Evolutionary conservation across 2,888 invertebrate genomes (phyloP).

Genomic region (Bombylius major): DNA sequence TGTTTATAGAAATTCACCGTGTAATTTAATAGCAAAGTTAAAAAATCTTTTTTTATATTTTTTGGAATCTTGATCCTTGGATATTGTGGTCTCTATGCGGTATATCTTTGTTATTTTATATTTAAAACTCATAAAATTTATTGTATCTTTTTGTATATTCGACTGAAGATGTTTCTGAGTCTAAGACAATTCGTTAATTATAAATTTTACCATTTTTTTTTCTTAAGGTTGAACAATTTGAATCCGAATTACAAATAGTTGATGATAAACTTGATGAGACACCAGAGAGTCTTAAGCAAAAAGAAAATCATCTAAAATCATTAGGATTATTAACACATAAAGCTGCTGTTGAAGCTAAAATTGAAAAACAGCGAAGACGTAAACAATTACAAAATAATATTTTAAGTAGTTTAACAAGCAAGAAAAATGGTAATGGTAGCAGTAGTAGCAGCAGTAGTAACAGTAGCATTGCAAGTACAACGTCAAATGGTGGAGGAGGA

Average conservation of each 20-base stretch:
- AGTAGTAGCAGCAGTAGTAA: slow-evolving; percentile 20
- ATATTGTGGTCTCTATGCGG: too few species aligned
- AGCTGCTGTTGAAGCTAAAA: slow-evolving; percentile 56
- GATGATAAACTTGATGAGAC: slow-evolving; percentile 23
- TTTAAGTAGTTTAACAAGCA: not conserved
- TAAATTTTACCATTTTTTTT: not conserved
- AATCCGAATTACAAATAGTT: not conserved
- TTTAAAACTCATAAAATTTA: not conserved
- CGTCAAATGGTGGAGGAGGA: not conserved
- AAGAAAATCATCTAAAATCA: slow-evolving; percentile 61
- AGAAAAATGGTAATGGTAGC: slow-evolving; percentile 13
- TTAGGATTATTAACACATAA: slow-evolving; percentile 62
- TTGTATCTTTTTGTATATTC: too few species aligned
- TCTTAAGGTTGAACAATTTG: not conserved
- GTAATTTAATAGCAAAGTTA: too few species aligned
- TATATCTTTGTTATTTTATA: not conserved
- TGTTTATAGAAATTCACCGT: too few species aligned
- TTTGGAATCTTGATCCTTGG: too few species aligned
- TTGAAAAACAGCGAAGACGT: slow-evolving; percentile 43
- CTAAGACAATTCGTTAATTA: too few species aligned
- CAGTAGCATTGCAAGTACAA: not conserved
- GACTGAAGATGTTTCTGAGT: too few species aligned
- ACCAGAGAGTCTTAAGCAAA: slow-evolving; percentile 52
- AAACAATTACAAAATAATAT: slow-evolving; percentile 20
- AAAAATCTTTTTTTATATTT: too few species aligned